A percentile compares a stretch with the other conserved stretches of the same genome.
Evolutionary conservation across 1,140 invertebrate genomes (phyloP).

Genomic region (Macrobrachium nipponense): DNA sequence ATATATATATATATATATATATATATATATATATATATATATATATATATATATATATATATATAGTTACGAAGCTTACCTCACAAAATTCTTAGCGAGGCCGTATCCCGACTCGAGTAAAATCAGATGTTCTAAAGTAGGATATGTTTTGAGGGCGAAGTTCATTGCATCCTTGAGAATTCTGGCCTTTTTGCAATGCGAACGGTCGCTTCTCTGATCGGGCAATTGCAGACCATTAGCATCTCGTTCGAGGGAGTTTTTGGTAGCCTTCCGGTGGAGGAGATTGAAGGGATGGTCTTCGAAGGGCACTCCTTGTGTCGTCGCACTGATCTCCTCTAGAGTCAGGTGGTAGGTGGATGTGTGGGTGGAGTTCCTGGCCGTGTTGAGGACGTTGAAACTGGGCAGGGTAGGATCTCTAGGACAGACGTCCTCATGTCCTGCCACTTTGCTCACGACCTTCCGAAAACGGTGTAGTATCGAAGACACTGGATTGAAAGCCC

Average conservation of each 20-base stretch:
- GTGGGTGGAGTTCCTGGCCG: neutral
- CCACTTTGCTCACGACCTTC: neutral
- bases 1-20: too few species aligned
- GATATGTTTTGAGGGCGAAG: conserved; percentile 1
- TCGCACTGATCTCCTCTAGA: neutral
- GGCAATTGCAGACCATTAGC: neutral
- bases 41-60: too few species aligned
- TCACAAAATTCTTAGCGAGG: conserved; percentile 29
- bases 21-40: too few species aligned
- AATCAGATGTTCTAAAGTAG: conserved; percentile 23
- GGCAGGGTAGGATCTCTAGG: conserved; percentile 9
- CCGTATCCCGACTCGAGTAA: conserved; percentile 34
- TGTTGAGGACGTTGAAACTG: conserved; percentile 15
- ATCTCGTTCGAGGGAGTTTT: neutral
- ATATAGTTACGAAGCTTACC: too few species aligned
- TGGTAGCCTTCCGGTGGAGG: conserved; percentile 14
- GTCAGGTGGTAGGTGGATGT: neutral
- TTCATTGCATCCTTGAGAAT: conserved; percentile 22
- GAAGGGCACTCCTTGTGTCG: conserved; percentile 6
- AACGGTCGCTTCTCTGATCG: neutral
- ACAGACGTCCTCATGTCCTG: neutral
- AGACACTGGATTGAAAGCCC: neutral
- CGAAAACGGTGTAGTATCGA: neutral
- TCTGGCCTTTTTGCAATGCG: neutral
- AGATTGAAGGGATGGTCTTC: conserved; percentile 32